These are phyloP conservation scores for Xanthia togata DNA, from an alignment of 2,888 invertebrate species.

Conservation along the genomic window DNA sequence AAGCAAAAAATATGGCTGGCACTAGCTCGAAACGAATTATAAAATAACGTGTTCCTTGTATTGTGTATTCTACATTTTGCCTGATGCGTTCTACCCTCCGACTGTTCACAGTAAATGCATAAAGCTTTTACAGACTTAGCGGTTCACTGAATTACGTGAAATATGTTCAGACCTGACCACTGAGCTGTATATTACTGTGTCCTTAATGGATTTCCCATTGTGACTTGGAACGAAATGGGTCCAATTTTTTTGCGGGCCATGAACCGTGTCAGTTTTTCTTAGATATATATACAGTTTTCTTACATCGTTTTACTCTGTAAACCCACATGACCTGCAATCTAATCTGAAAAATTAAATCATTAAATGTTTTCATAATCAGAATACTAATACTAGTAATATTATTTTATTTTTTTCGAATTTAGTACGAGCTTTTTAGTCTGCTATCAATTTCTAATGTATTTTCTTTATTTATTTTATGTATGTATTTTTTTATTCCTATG, in stretches of 20 bases:
- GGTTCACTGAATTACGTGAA: slow-evolving; percentile 52
- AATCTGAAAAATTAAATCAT: not conserved
- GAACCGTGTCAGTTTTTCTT: not conserved
- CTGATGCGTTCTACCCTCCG: slow-evolving; percentile 42
- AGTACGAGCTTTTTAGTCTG: too few species aligned
- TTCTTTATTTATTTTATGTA: not conserved
- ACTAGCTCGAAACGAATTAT: slow-evolving; percentile 11
- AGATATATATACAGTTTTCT: not conserved
- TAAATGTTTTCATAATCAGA: not conserved
- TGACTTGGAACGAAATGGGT: slow-evolving; percentile 1
- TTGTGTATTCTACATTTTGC: slow-evolving; percentile 35
- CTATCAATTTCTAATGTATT: too few species aligned
- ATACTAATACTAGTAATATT: not conserved
- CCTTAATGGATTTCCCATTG: slow-evolving; percentile 18
- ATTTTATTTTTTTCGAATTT: too few species aligned
- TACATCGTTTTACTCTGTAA: not conserved
- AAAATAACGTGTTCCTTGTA: slow-evolving; percentile 6
- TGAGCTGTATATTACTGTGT: slow-evolving; percentile 21
- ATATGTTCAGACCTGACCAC: slow-evolving; percentile 30
- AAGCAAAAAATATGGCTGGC: slow-evolving; percentile 7
- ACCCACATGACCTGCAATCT: too few species aligned
- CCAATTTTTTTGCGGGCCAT: not conserved
- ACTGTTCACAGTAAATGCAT: slow-evolving; percentile 55
- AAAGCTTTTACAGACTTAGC: slow-evolving; percentile 67
- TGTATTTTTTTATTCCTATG: not conserved